Base-by-base conservation (phyloP, 2,113 vertebrate species). In the Ramphastos sulfuratus region DNA sequence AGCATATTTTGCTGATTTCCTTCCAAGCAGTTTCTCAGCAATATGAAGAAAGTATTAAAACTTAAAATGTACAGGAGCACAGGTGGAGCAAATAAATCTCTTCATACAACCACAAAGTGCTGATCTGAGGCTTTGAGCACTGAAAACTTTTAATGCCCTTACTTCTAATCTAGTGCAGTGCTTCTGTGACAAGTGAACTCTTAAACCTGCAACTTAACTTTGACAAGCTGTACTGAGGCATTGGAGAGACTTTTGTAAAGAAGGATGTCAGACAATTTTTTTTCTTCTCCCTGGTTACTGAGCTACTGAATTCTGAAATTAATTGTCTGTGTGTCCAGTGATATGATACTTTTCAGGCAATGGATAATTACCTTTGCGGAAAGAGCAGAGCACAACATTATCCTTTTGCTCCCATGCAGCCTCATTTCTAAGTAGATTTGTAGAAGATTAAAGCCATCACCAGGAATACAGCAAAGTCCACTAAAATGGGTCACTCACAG, bases 61-160 rank as follows among this genome's bases (percentile, higher is more conserved):
- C 63, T 55, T 25, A 37, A 33, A 92, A 73, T 13, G 30, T 85
- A n/a, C 33, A 92, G 35, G 61, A 76, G 37, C 56, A 94, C 59
- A 95, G 69, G 56, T 64, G 56, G 59, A 89, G 61, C 67, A 96
- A 76, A 50, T 42, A 42, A 89, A 77, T 80, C 59, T 76, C 44
- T 92, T 93, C 75, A 81, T 88, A 72, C 84, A 85, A 39, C 48
- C 44, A 73, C 17, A 35, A 87, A 92, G 52, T 88, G 69, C 67
- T 89, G 27, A 69, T 87, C 18, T 4, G 46, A 87, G 37, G 56
- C 70, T 96, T 88, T 94, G 65, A 91, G 70, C 46, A 61, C 46
- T 89, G 76, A 33, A 94, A 96, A 96, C 33, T 88, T 75, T 71
- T 89, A 95, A 95, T 95, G 30, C 25, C 44, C 33, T 94, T 90